phyloP scores from a whole-genome alignment of 2,888 invertebrate genomes.

The Zeuzera pyrina region DNA sequence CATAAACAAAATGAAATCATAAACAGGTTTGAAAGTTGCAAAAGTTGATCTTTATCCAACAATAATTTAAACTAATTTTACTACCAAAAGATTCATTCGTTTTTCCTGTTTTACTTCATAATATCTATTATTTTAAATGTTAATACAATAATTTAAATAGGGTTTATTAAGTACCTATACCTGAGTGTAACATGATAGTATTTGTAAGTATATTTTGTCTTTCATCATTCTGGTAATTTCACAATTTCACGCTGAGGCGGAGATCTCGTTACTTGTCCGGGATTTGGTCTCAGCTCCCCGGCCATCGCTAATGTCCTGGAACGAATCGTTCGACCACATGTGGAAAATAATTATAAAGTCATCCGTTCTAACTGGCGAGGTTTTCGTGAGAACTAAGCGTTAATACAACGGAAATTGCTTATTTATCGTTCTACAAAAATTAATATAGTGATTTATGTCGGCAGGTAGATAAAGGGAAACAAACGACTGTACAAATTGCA shows the following conservation, averaged over 20 bases:
- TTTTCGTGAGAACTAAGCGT: conserved; percentile 42
- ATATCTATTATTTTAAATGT: too few species aligned
- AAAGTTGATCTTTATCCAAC: too few species aligned
- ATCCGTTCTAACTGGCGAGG: conserved; percentile 37
- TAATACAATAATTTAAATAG: too few species aligned
- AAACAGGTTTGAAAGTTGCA: too few species aligned
- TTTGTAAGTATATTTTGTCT: conserved; percentile 26
- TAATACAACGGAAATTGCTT: conserved; percentile 38
- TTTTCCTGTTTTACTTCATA: too few species aligned
- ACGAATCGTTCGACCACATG: conserved; percentile 57
- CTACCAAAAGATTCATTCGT: too few species aligned
- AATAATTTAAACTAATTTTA: too few species aligned
- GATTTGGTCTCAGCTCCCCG: conserved; percentile 44
- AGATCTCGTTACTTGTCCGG: conserved; percentile 61
- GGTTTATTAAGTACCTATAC: too few species aligned
- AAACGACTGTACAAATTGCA: too few species aligned
- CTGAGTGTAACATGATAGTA: too few species aligned
- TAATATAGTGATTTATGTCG: conserved; percentile 5
- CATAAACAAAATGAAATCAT: too few species aligned
- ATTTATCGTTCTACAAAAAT: conserved; percentile 25
- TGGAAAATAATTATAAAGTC: conserved; percentile 62
- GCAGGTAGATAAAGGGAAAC: background rate
- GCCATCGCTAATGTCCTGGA: conserved; percentile 56
- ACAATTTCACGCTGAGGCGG: conserved; percentile 66
- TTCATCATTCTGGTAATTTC: conserved; percentile 49